phyloP scores from a whole-genome alignment of 1,140 invertebrate species.

The Xylocopa sonorina region DNA sequence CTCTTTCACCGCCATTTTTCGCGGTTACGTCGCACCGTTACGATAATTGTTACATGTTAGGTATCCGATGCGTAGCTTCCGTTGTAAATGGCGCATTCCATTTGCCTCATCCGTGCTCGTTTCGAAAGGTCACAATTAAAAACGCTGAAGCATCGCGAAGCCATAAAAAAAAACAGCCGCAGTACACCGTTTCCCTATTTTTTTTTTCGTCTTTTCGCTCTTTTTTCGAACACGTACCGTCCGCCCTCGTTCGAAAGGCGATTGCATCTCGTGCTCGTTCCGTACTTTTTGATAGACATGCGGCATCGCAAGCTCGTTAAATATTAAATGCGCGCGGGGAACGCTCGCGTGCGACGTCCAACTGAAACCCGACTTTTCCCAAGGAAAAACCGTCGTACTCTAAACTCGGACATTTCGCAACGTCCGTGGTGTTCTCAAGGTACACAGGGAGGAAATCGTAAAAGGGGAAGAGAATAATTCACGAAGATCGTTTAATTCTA shows the following conservation, averaged over 20 bases:
- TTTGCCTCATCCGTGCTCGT: not conserved
- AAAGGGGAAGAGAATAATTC: not conserved
- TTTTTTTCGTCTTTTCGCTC: not conserved
- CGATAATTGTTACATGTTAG: not conserved
- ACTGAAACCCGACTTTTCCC: not conserved
- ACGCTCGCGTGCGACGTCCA: not conserved
- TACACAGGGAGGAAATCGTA: too few species aligned
- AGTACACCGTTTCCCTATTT: not conserved
- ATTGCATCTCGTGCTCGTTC: not conserved
- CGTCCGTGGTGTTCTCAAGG: not conserved
- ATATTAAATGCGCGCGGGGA: conserved; percentile 5
- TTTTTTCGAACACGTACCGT: not conserved
- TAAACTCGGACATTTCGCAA: not conserved
- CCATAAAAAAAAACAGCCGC: conserved; percentile 1
- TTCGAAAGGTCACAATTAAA: not conserved
- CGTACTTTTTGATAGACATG: not conserved
- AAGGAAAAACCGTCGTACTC: not conserved
- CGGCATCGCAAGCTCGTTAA: conserved; percentile 5
- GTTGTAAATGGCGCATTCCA: not conserved
- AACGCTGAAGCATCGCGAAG: not conserved
- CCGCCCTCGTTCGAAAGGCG: not conserved
- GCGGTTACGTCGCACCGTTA: not conserved
- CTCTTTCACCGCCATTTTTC: not conserved
- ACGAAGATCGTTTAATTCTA: not conserved
- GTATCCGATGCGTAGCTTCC: not conserved